Conservation (phyloP, 2,797 vertebrate species). For the Macroramphosus scolopax region DNA sequence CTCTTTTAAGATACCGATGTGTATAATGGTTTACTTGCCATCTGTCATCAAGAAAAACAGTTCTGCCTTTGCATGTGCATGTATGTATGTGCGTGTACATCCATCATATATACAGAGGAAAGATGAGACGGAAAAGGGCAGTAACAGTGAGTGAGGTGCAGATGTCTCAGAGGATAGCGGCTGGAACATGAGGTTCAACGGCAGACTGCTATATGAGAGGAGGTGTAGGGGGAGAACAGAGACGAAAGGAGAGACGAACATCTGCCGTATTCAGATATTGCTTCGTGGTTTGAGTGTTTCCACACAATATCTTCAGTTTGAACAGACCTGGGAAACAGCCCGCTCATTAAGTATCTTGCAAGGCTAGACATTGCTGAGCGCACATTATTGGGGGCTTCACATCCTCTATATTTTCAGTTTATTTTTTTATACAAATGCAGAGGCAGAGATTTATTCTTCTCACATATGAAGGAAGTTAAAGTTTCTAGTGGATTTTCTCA, state of each 20-base stretch:
- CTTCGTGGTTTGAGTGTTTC: slow-evolving; percentile 58
- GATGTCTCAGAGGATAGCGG: slow-evolving; percentile 62
- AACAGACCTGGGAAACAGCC: slow-evolving; percentile 45
- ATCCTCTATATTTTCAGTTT: slow-evolving; percentile 26
- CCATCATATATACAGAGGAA: slow-evolving; percentile 54
- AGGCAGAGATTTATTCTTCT: background rate
- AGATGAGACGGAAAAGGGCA: slow-evolving; percentile 62
- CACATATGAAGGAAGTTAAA: too few relatives aligned
- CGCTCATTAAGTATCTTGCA: slow-evolving; percentile 36
- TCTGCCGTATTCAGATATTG: slow-evolving; percentile 70
- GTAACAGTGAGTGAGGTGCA: slow-evolving; percentile 77
- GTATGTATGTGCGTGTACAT: slow-evolving; percentile 36
- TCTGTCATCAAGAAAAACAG: slow-evolving; percentile 90
- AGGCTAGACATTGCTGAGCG: background rate
- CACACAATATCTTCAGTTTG: slow-evolving; percentile 49
- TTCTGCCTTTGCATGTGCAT: slow-evolving; percentile 40
- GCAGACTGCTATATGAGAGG: slow-evolving; percentile 85
- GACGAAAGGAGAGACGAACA: slow-evolving; percentile 59
- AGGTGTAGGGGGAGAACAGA: slow-evolving; percentile 47
- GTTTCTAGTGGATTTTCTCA: too few relatives aligned
- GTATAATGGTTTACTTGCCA: slow-evolving; percentile 97
- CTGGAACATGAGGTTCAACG: slow-evolving; percentile 70
- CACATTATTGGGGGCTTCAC: slow-evolving; percentile 18
- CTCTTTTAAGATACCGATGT: slow-evolving; percentile 71
- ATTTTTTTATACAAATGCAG: slow-evolving; percentile 13